phyloP scores from a whole-genome alignment of 92 coral and sea anemone genomes.

The Parazoanthus swiftii region DNA sequence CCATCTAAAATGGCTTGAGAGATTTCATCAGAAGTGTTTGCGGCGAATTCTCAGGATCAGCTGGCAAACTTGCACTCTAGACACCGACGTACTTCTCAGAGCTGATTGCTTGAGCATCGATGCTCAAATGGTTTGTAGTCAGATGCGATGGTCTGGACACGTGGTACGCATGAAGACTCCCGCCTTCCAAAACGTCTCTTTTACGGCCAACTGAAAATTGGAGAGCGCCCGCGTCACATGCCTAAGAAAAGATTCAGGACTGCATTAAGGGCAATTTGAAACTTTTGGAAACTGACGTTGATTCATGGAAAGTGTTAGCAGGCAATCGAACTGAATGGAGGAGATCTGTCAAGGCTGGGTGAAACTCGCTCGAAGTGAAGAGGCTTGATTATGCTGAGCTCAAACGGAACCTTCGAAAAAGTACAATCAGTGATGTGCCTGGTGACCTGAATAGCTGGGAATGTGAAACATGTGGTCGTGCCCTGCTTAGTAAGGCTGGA shows the following conservation, averaged over 20 bases:
- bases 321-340: conserved; percentile 19
- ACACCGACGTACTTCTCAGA: conserved; percentile 20
- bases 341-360: conserved; percentile 18
- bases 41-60: conserved; percentile 8
- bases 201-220: too few species aligned
- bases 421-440: too few species aligned
- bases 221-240: too few species aligned
- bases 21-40: conserved; percentile 21
- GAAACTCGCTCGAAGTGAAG: conserved; percentile 2
- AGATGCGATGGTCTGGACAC: conserved; percentile 26
- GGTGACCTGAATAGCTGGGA: too few species aligned
- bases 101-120: conserved; percentile 26
- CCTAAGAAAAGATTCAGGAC: conserved; percentile 16
- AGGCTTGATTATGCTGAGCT: too few species aligned
- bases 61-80: conserved; percentile 9
- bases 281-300: conserved; percentile 5
- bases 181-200: conserved; percentile 20
- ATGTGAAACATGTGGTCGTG: too few species aligned
- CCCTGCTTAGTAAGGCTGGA: too few species aligned
- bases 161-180: conserved; percentile 17
- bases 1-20: conserved; percentile 13
- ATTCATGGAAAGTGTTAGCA: conserved; percentile 10
- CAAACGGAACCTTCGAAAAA: too few species aligned
- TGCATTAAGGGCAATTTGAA: too few species aligned
- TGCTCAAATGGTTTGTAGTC: conserved; percentile 9